A percentile compares a stretch with the other conserved stretches of the same genome.
Conservation (phyloP, 2,113 vertebrate species). For the Poicephalus meyeri region DNA sequence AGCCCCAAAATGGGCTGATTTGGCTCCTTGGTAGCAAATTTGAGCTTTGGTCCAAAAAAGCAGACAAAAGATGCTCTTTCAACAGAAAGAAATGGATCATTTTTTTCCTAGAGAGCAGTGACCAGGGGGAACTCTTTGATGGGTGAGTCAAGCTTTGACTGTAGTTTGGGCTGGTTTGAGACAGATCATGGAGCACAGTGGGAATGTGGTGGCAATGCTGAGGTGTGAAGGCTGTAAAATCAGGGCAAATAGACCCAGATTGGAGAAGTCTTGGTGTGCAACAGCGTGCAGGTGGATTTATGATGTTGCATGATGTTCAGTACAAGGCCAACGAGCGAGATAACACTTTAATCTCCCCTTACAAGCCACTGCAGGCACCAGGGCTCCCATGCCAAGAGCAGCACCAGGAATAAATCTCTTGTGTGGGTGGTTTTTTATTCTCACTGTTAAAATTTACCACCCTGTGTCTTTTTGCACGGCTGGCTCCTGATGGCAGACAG, state of each 20-base stretch:
- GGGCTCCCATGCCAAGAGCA: not conserved
- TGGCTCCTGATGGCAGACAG: not conserved
- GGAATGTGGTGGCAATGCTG: accelerated
- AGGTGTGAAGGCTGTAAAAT: not conserved
- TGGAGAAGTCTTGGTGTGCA: accelerated
- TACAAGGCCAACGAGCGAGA: not conserved
- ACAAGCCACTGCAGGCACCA: not conserved
- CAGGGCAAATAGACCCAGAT: not conserved
- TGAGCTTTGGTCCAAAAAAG: not conserved
- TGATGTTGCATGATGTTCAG: not conserved
- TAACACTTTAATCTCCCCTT: not conserved
- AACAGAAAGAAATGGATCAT: accelerated
- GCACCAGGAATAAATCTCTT: not conserved
- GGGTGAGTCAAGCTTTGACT: accelerated
- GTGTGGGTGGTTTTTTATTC: not conserved
- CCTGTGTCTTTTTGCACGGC: not conserved
- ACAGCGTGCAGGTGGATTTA: not conserved
- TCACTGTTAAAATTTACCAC: not conserved
- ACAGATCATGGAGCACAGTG: accelerated
- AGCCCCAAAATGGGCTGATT: not conserved
- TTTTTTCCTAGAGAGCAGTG: accelerated
- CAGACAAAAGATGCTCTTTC: not conserved
- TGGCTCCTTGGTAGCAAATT: not conserved
- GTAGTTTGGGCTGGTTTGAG: not conserved
- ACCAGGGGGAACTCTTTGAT: accelerated